Percentiles rank a stretch among this genome's conserved stretches.
Evolutionary conservation across 2,113 vertebrate species (phyloP).

Genomic region (Natator depressus): DNA sequence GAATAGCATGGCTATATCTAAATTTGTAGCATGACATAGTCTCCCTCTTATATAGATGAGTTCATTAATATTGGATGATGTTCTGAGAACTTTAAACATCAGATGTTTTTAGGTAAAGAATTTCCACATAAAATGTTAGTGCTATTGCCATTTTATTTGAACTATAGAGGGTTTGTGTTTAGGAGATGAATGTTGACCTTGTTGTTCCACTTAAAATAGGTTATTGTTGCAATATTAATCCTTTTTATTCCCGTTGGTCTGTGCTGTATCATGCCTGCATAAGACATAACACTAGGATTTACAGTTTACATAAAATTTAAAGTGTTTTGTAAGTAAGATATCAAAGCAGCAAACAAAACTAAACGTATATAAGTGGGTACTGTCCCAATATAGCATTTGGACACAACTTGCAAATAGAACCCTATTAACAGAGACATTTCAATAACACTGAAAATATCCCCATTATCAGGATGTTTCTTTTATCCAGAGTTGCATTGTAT

Average conservation of each 20-base stretch:
- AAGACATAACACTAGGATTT: neutral
- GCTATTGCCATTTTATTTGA: neutral
- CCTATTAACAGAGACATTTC: constrained; percentile 56
- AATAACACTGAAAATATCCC: constrained; percentile 41
- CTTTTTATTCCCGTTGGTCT: neutral
- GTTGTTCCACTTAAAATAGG: neutral
- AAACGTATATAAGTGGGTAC: neutral
- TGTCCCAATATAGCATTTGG: constrained; percentile 20
- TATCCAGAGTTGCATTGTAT: constrained; percentile 50
- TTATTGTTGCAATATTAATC: neutral
- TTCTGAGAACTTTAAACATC: neutral
- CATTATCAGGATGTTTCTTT: constrained; percentile 54
- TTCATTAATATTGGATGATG: neutral
- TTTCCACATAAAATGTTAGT: accelerated
- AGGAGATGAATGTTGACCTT: neutral
- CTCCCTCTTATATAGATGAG: neutral
- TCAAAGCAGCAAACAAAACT: neutral
- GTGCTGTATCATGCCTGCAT: neutral
- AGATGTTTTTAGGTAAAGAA: neutral
- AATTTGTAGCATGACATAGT: neutral
- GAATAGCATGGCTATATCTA: accelerated
- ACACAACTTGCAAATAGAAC: constrained; percentile 17
- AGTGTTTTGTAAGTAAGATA: neutral
- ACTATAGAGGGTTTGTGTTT: accelerated
- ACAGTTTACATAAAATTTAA: neutral